Evolutionary conservation across 1,140 invertebrate species (phyloP), one percentile per base, ranked within the genome.

Genomic region (Apis mellifera): DNA sequence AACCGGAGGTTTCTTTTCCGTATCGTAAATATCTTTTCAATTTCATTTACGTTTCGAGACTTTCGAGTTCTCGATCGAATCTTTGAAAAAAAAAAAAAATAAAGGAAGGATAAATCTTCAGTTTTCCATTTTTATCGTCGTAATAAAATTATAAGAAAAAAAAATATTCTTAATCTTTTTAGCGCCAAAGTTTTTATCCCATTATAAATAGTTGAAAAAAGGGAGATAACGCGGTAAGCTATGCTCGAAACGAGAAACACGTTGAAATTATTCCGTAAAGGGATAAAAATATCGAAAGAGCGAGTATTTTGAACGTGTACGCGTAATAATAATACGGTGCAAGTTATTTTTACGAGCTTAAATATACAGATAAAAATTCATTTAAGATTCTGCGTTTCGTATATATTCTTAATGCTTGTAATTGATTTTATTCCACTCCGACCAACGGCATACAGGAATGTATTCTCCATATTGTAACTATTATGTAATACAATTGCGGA

Each of bases 401-500:
- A 17, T 26, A 17, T 0, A 21, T 26, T 75, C 48, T 0, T 7
- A 62, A 62, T 19, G 15, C 62, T 55, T 23, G 17, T 48, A 21
- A 13, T 42, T 7, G 13, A 48, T 72, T 54, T 19, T 17, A 19
- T 55, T 13, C 13, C 19, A 48, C 26, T n/a, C 50, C 23, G 5
- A 7, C 9, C n/a, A 1, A n/a, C 42, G 42, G 54, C 54, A 62
- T 52, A 50, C 66, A 21, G n/a, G n/a, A 62, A n/a, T 5, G 32
- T 62, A 70, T 48, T 62, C 55, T 69, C 55, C 26, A 19, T 48
- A 50, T n/a, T 62, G 23, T 48, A n/a, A 7, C 17, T 59, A 66
- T 82, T 82, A 82, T 64, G 74, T 82, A 82, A 82, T 68, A 21
- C 64, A 82, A 77, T 82, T 82, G 80, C 55, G 80, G 42, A 32